Percentiles rank a stretch among this genome's conserved stretches.
phyloP scores from a whole-genome alignment of 2,888 invertebrate genomes.

The Alloscopus bannaensis region DNA sequence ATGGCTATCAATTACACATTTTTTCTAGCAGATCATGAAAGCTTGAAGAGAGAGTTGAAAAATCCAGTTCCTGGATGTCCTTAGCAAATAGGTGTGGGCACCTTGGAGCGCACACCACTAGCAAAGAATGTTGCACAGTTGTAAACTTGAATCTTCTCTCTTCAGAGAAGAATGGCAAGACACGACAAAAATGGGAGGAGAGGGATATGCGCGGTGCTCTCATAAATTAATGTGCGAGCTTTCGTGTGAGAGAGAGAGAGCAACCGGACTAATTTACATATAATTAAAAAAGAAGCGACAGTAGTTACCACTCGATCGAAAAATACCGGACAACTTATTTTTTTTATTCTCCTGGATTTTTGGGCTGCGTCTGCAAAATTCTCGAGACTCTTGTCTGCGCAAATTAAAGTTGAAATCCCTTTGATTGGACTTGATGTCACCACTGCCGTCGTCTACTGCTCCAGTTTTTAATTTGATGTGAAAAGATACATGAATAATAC shows the following conservation, averaged over 20 bases:
- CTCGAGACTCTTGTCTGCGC: too few relatives aligned
- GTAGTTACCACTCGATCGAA: too few relatives aligned
- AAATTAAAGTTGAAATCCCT: too few relatives aligned
- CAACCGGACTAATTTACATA: conserved; percentile 13
- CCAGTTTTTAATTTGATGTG: too few relatives aligned
- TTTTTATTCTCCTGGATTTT: too few relatives aligned
- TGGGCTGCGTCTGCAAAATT: too few relatives aligned
- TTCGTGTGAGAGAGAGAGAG: neutral
- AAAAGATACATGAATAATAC: too few relatives aligned
- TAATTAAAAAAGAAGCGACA: conserved; percentile 15
- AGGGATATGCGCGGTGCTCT: neutral
- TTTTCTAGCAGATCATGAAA: neutral
- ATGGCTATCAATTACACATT: conserved; percentile 12
- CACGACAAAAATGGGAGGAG: neutral
- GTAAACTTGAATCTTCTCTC: neutral
- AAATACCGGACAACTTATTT: conserved; percentile 21
- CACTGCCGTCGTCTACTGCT: too few relatives aligned
- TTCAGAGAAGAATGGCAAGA: neutral
- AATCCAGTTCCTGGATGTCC: conserved; percentile 63
- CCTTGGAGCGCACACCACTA: conserved; percentile 41
- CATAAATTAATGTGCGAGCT: conserved; percentile 15
- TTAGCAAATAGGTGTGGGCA: conserved; percentile 54
- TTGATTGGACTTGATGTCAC: too few relatives aligned
- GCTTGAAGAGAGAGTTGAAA: neutral
- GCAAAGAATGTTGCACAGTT: conserved; percentile 18